Evolutionary conservation across 2,797 vertebrate species (phyloP).

Genomic region (Ficedula albicollis): DNA sequence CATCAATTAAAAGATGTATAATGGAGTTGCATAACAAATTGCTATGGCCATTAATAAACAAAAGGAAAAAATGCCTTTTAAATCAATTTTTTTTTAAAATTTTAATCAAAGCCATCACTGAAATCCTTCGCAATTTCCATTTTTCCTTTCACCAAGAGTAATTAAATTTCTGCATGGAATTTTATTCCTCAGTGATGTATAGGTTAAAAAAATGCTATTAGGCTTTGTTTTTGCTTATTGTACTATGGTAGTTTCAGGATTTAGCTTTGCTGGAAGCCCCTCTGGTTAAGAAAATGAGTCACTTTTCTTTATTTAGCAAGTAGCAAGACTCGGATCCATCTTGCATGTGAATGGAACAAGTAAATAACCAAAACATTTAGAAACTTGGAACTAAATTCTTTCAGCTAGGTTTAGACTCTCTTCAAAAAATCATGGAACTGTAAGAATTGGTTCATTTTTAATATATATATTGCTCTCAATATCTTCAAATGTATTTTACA

Average conservation of each 20-base stretch:
- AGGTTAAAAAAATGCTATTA: background rate
- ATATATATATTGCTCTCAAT: background rate
- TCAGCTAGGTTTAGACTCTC: background rate
- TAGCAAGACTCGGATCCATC: background rate
- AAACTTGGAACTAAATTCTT: background rate
- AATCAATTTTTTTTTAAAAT: background rate
- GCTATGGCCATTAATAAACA: background rate
- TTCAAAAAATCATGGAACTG: background rate
- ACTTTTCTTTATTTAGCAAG: constrained; percentile 20
- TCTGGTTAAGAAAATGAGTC: background rate
- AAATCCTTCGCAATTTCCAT: background rate
- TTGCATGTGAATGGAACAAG: background rate
- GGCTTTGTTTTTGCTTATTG: background rate
- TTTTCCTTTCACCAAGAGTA: background rate
- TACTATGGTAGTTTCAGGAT: background rate
- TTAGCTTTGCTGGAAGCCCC: background rate
- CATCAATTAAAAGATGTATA: background rate
- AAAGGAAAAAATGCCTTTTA: background rate
- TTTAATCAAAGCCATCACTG: background rate
- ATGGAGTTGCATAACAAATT: background rate
- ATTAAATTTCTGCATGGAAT: background rate
- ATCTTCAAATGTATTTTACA: background rate
- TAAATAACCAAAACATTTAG: background rate
- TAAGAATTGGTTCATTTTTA: background rate
- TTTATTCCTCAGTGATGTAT: background rate